phyloP scores from a whole-genome alignment of 2,797 vertebrate genomes.

The Loriculus beryllinus region DNA sequence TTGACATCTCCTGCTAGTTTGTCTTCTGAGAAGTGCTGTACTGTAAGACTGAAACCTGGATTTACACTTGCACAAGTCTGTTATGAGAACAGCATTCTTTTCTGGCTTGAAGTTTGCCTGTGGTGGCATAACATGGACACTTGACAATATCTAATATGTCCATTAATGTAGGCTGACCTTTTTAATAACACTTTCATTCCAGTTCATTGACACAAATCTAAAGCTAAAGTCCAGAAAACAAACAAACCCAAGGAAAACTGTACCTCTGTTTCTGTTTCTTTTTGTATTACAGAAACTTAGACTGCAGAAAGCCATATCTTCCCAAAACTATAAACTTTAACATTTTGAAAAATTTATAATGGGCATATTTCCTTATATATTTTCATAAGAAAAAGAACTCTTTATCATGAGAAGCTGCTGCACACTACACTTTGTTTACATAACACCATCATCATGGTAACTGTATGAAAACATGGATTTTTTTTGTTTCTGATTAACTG shows the following conservation, averaged over 20 bases:
- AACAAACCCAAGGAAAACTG: neutral
- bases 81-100: neutral
- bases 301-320: neutral
- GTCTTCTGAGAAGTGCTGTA: neutral
- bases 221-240: neutral
- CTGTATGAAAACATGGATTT: slow-evolving; percentile 16
- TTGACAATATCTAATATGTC: neutral
- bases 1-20: neutral
- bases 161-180: neutral
- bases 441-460: slow-evolving; percentile 34
- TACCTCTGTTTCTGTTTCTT: neutral
- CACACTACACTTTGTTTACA: slow-evolving; percentile 64
- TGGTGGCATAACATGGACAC: neutral
- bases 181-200: neutral
- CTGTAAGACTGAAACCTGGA: neutral
- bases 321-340: neutral
- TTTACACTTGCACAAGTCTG: neutral
- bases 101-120: neutral
- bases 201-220: neutral
- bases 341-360: neutral
- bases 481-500: slow-evolving; percentile 53
- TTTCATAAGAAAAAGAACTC: neutral
- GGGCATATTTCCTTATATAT: neutral
- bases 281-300: neutral
- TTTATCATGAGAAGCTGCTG: slow-evolving; percentile 28